Base-by-base conservation (phyloP, 1,140 invertebrate species). In the Aphelenchoides besseyi region DNA sequence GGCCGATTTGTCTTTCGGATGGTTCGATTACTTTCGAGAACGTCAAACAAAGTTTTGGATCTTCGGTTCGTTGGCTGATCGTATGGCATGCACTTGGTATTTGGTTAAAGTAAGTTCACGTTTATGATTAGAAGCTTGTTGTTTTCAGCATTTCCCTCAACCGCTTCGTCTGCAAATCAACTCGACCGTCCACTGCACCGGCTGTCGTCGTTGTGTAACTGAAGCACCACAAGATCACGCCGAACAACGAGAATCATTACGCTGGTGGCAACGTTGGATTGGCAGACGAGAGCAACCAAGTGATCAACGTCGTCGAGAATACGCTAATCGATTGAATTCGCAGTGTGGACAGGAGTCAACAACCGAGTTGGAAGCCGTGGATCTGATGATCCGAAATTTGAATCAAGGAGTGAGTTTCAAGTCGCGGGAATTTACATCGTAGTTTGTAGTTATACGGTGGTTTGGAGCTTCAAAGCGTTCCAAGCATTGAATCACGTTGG, bases 191-290 rank as follows among this genome's bases (percentile, higher is more conserved):
- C 36, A 66, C 26, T 66, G 63, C 36, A 23, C 16, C 28, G 63
- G 63, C 63, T 66, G 63, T 30, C 30, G 63, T 23, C 30, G 63
- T 12, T 66, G 63, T 8, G 36, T 66, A 29, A 36, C 36, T 32
- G 63, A 66, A 53, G 63, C 63, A 1, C 12, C 30, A 30, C 32
- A 33, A 23, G 36, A 66, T 26, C n/a, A 16, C 12, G 23, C 12
- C n/a, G 63, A 36, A 23, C 32, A 33, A 53, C 9, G 36, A 1
- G 12, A 53, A 3, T 0, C 32, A 1, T 12, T 0, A 32, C 32
- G 63, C 63, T 66, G 30, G 32, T 66, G 63, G 63, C 30, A 37
- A 29, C 26, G 63, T 29, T 66, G 63, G 63, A 66, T 66, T 8
- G 63, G 63, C 18, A 18, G 63, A 37, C 16, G 63, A 37, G 63